Conservation (phyloP, 1,140 invertebrate genomes). For the Physella acuta region DNA sequence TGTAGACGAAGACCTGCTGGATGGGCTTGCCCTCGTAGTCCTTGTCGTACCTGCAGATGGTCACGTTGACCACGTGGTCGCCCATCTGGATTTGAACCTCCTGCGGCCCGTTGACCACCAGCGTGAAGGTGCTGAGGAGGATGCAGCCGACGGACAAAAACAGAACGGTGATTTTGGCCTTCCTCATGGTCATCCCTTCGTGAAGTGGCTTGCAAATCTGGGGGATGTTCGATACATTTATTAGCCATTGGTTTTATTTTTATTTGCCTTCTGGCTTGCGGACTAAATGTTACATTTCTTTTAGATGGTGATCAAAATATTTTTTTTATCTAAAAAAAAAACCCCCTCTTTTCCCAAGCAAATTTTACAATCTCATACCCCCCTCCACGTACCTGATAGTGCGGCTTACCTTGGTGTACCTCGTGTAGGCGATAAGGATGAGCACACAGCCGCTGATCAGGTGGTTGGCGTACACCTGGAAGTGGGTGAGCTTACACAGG, state of each 20-base stretch:
- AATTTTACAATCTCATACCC: too few relatives aligned
- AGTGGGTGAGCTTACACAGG: slow-evolving; percentile 17
- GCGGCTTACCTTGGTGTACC: slow-evolving; percentile 11
- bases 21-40: neutral
- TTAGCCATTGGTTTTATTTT: neutral
- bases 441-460: slow-evolving; percentile 19
- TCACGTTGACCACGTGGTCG: neutral
- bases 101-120: neutral
- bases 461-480: slow-evolving; percentile 12
- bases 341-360: too few relatives aligned
- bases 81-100: neutral
- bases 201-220: slow-evolving; percentile 15
- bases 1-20: neutral
- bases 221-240: neutral
- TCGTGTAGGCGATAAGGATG: neutral
- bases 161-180: neutral
- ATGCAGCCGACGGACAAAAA: neutral
- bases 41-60: slow-evolving; percentile 16
- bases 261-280: neutral
- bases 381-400: neutral
- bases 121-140: neutral
- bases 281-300: neutral
- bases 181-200: neutral
- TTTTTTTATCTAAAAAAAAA: slow-evolving; percentile 12
- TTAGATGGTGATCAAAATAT: neutral